These are phyloP conservation scores for Tragopan temminckii DNA, from an alignment of 2,797 vertebrate species.

Conservation along the genomic window DNA sequence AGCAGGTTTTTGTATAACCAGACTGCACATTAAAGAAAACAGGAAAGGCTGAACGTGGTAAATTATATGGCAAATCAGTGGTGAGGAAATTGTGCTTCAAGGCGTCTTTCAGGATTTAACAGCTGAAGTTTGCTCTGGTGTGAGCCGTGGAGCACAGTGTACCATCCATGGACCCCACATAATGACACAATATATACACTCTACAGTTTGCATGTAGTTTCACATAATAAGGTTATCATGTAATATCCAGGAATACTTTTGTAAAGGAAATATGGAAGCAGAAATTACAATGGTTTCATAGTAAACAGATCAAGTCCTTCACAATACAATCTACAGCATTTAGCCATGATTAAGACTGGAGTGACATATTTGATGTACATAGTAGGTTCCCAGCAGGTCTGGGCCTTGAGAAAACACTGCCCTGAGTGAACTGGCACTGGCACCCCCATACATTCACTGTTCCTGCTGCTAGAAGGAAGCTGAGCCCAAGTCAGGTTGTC, in stretches of 20 bases:
- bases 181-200: constrained; percentile 80
- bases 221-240: constrained; percentile 75
- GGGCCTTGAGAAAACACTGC: constrained; percentile 49
- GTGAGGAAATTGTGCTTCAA: constrained; percentile 83
- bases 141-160: constrained; percentile 74
- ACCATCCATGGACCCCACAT: constrained; percentile 55
- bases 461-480: constrained; percentile 76
- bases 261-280: constrained; percentile 79
- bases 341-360: constrained; percentile 85
- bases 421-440: constrained; percentile 58
- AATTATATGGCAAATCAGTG: constrained; percentile 52
- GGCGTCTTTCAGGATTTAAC: constrained; percentile 72
- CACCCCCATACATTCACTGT: constrained; percentile 54
- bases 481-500: constrained; percentile 44
- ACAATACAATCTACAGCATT: constrained; percentile 76
- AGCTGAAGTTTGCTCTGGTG: constrained; percentile 63
- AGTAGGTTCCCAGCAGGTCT: constrained; percentile 64
- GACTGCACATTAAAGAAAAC: constrained; percentile 43
- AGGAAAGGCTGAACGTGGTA: constrained; percentile 47
- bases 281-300: constrained; percentile 77
- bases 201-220: constrained; percentile 81
- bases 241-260: constrained; percentile 78
- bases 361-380: constrained; percentile 71
- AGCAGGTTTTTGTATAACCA: constrained; percentile 32
- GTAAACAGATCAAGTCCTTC: constrained; percentile 75